phyloP scores from a whole-genome alignment of 2,888 invertebrate genomes.

The Cephus runcator region DNA sequence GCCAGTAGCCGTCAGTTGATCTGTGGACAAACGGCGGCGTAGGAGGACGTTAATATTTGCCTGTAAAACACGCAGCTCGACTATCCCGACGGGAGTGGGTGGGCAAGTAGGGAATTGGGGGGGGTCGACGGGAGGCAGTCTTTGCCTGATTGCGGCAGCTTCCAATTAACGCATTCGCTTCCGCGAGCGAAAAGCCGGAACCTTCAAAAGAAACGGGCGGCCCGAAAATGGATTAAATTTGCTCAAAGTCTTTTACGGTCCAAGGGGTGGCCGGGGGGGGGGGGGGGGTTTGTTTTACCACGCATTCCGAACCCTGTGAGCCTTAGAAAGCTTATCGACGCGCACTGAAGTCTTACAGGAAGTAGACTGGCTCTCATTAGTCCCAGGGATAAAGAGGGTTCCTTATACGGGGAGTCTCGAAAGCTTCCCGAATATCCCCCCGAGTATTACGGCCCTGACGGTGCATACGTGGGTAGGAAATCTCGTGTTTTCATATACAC shows the following conservation, averaged over 20 bases:
- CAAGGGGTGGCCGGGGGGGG: neutral
- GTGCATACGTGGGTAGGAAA: neutral
- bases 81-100: constrained; percentile 28
- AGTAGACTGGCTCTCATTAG: neutral
- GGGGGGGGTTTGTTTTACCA: neutral
- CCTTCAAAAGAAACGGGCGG: constrained; percentile 44
- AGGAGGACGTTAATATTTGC: constrained; percentile 34
- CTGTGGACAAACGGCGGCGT: neutral
- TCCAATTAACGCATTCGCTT: constrained; percentile 56
- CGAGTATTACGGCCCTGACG: neutral
- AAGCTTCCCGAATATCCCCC: neutral
- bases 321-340: neutral
- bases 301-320: neutral
- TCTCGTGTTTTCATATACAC: neutral
- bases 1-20: neutral
- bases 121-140: constrained; percentile 6
- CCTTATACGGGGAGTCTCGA: neutral
- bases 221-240: constrained; percentile 47
- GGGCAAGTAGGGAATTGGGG: no score
- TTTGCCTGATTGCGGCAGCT: constrained; percentile 46
- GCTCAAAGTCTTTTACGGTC: constrained; percentile 11
- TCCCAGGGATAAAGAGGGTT: neutral
- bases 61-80: constrained; percentile 35
- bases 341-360: neutral
- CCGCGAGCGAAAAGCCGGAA: constrained; percentile 29